phyloP scores from a whole-genome alignment of 2,888 invertebrate genomes.

The Diadromus collaris region DNA sequence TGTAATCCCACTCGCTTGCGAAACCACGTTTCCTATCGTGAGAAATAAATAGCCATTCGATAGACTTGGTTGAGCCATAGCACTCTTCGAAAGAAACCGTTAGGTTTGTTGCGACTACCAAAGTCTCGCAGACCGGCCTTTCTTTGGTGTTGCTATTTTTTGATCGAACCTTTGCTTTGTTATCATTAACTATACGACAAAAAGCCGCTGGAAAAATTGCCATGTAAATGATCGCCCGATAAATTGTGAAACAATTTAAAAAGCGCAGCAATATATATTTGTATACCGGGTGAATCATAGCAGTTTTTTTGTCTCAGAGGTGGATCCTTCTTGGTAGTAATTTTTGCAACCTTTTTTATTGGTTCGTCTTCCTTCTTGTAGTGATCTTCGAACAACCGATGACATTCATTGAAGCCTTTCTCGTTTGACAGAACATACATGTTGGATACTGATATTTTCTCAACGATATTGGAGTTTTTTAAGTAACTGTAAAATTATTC shows the following conservation, averaged over 20 bases:
- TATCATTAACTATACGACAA: constrained; percentile 16
- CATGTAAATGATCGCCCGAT: background rate
- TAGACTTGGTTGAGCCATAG: background rate
- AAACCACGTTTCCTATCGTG: background rate
- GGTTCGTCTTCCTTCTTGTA: no score
- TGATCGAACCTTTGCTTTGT: background rate
- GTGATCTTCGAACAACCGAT: background rate
- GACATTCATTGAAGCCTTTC: background rate
- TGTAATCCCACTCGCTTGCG: background rate
- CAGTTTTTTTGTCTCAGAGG: background rate
- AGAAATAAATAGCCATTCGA: background rate
- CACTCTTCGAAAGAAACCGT: constrained; percentile 11
- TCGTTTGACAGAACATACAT: background rate
- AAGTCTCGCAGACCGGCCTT: background rate
- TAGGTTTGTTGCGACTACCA: background rate
- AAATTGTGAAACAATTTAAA: no score
- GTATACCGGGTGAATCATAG: constrained; percentile 6
- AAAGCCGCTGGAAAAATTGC: constrained; percentile 7
- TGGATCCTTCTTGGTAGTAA: background rate
- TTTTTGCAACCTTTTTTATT: background rate
- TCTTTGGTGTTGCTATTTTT: background rate
- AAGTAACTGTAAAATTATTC: constrained; percentile 12
- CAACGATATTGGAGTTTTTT: background rate
- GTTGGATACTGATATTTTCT: background rate
- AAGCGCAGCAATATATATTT: background rate